Evolutionary conservation across 2,888 invertebrate species (phyloP).

Genomic region (Adelognathus sp.): DNA sequence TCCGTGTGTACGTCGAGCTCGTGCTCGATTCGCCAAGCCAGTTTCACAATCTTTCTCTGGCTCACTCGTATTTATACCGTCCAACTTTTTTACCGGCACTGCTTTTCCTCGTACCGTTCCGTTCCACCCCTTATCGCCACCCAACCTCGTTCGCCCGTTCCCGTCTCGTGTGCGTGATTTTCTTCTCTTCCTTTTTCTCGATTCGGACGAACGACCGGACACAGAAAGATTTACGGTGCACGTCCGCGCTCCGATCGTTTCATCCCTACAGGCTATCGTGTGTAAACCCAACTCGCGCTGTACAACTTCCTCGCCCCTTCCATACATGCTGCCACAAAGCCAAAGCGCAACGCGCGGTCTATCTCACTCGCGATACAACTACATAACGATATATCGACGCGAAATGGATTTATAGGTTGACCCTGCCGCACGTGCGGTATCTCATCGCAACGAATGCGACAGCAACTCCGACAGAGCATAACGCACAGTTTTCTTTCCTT

Average conservation of each 20-base stretch:
- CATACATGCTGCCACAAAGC: slow-evolving; percentile 19
- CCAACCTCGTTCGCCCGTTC: slow-evolving; percentile 13
- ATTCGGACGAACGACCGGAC: slow-evolving; percentile 57
- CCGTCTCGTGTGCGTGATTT: slow-evolving; percentile 13
- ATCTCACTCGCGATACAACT: slow-evolving; percentile 21
- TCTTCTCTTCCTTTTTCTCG: slow-evolving; percentile 49
- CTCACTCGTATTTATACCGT: slow-evolving; percentile 30
- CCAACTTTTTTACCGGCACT: slow-evolving; percentile 2
- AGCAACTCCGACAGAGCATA: slow-evolving; percentile 7
- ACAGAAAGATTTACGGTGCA: slow-evolving; percentile 53
- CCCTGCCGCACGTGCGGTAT: slow-evolving; percentile 32
- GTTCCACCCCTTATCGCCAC: slow-evolving; percentile 20
- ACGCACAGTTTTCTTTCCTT: neutral
- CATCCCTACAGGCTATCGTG: slow-evolving; percentile 50
- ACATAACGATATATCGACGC: slow-evolving; percentile 41
- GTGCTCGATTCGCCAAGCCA: slow-evolving; percentile 22
- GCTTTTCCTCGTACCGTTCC: neutral
- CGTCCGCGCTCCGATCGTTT: slow-evolving; percentile 43
- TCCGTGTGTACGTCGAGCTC: slow-evolving; percentile 8
- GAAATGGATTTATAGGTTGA: slow-evolving; percentile 42
- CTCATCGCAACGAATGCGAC: slow-evolving; percentile 32
- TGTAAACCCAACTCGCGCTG: slow-evolving; percentile 18
- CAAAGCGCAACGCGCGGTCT: slow-evolving; percentile 29
- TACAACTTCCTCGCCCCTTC: slow-evolving; percentile 21
- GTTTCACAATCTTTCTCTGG: slow-evolving; percentile 27